Evolutionary conservation across 1,140 invertebrate genomes (phyloP), one percentile per base, ranked within the genome.

Genomic region (Dolichoris vasculosae): DNA sequence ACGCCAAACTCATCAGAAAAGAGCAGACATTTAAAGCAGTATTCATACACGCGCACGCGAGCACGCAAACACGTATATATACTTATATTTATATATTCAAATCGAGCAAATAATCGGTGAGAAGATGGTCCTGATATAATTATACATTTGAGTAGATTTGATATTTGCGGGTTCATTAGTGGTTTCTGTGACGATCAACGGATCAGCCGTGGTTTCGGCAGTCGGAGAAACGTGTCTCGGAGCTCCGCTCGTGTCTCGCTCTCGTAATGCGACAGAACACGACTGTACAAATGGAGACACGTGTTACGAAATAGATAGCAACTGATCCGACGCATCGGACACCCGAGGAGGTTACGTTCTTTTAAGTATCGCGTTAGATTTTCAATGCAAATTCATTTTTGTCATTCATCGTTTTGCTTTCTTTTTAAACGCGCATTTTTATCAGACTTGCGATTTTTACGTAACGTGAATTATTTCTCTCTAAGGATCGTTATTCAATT

Each of bases 251-350:
- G 4, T 2, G 20, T n/a, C 23, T 77, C 40, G n/a, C 46, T 77
- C 46, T 55, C n/a, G 23, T 46, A 13, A 7, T 55, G 30, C 15
- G 48, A 46, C 15, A 11, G 15, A n/a, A 7, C 23, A 15, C 30
- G 32, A 46, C 4, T 51, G 30, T 46, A 26, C 63, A 43, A 2
- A 82, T 35, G 48, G 26, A 80, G 51, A 63, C 77, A 20, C 32
- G n/a, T 26, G 78, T 80, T 80, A 80, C 59, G 78, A 32, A 69
- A 82, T 51, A 67, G 59, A 67, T 80, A 63, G 20, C 20, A 40
- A 67, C 43, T 26, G 35, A 43, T 67, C 38, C 35, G 35, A 59
- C 30, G 8, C 32, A 59, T 40, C 38, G 8, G 38, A n/a, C 32
- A 67, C 30, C 15, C 63, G 63, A 67, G 32, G 6, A 73, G 38